Base-by-base conservation (phyloP, 2,888 invertebrate genomes). In the Tiphia femorata region DNA sequence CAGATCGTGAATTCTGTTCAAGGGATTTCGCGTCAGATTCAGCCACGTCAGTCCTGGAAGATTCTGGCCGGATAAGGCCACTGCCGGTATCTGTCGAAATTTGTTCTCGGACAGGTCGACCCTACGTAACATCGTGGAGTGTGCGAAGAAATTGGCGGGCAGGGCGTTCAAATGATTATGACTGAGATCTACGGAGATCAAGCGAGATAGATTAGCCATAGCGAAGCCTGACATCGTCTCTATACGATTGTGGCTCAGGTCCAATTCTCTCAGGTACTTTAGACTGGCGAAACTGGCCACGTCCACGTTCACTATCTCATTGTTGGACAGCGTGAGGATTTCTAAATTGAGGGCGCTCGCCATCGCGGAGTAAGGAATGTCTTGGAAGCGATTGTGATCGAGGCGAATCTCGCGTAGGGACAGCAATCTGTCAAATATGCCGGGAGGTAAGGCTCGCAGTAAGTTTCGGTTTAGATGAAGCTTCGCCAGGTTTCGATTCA, bases 11-110 rank as follows among this genome's bases (percentile, higher is more conserved):
- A 94, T 90, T 70, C 90, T 89, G 38, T 89, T 88, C 49, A 96
- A 84, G 0, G 93, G 92, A 84, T 96, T 96, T 3, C 89, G 90
- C n/a, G 94, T 94, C 69, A 96, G 86, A 79, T 96, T 95, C 1
- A 96, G 84, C 85, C 90, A 91, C 2, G 88, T 88, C 1, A 95
- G 84, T 0, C 89, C 88, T 0, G 92, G 91, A 25, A 94, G 85
- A 54, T 91, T 91, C 37, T 90, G 88, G 68, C 91, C 92, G 1
- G 93, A 92, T 25, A 95, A 84, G 0, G 92, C 91, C 5, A 91
- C 88, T 41, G 89, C 90, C 6, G 95, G 94, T 67, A 95, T 91
- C 79, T 93, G 90, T 62, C 90, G 87, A 70, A 95, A 93, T 50
- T 90, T 87, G 84, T 95, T 95, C 64, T 87, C 87, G 1, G 95